Conservation (phyloP, 2,113 vertebrate genomes). For the Salvelinus namaycush region DNA sequence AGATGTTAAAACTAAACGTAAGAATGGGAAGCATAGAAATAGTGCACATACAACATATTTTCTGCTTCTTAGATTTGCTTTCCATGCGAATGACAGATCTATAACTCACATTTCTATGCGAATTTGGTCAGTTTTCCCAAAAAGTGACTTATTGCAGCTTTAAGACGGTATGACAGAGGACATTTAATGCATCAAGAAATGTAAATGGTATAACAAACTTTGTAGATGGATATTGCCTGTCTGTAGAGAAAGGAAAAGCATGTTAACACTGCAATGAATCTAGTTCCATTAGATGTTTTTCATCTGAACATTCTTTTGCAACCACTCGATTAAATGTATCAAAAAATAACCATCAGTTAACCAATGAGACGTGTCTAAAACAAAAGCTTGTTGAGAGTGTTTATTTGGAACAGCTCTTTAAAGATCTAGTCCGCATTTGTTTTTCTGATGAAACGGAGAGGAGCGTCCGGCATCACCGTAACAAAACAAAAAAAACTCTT, state of each 20-base stretch:
- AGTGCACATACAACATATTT: no score
- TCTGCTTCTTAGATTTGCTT: no score
- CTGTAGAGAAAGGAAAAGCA: background rate
- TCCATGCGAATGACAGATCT: no score
- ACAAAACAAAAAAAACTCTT: no score
- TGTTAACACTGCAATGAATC: background rate
- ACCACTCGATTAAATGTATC: background rate
- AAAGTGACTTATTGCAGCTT: no score
- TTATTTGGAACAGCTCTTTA: background rate
- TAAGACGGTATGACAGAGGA: background rate
- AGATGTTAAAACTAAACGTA: no score
- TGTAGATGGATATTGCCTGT: background rate
- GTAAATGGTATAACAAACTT: background rate
- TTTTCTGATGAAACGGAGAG: no score
- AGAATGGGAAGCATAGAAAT: no score
- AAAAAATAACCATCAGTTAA: background rate
- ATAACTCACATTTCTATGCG: no score
- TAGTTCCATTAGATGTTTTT: background rate
- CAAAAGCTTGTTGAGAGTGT: background rate
- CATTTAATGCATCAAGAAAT: background rate
- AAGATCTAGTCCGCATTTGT: no score
- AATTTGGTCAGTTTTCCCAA: no score
- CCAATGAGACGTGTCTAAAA: background rate
- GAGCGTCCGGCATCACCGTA: no score
- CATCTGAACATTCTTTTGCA: background rate